Conservation (phyloP, 2,888 invertebrate species). For the Ernsta delagoae region DNA sequence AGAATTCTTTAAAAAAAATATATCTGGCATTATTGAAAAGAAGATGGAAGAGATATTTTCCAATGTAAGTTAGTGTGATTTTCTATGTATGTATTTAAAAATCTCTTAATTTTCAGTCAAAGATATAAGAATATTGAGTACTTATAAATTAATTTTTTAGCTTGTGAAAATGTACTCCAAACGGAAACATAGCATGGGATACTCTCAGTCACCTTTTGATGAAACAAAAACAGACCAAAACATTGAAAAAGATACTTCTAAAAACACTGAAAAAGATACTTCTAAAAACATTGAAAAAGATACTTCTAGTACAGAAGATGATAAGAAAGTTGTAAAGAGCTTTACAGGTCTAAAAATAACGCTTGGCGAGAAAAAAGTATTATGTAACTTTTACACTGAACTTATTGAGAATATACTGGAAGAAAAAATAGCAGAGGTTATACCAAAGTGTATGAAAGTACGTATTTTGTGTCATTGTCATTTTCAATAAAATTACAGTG, state of each 20-base stretch:
- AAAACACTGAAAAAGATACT: not conserved
- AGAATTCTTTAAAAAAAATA: slow-evolving; percentile 43
- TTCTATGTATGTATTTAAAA: too few species aligned
- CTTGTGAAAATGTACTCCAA: slow-evolving; percentile 15
- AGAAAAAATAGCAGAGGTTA: slow-evolving; percentile 13
- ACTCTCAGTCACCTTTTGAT: not conserved
- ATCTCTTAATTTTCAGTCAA: too few species aligned
- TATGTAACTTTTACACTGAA: slow-evolving; percentile 14
- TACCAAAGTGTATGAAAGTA: slow-evolving; percentile 19
- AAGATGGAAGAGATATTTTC: slow-evolving; percentile 43
- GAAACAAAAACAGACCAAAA: not conserved
- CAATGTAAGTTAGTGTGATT: slow-evolving; percentile 38
- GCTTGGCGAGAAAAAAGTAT: slow-evolving; percentile 5
- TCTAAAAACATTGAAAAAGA: not conserved
- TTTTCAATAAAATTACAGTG: not conserved
- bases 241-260: not conserved
- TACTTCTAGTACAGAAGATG: not conserved
- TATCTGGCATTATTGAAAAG: slow-evolving; percentile 38
- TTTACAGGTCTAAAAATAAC: slow-evolving; percentile 13
- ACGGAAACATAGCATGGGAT: too few species aligned
- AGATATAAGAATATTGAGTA: not conserved
- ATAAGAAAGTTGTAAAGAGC: slow-evolving; percentile 7
- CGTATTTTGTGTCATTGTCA: not conserved
- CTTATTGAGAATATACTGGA: slow-evolving; percentile 24
- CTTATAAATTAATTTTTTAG: not conserved